Conservation (phyloP, 2,113 vertebrate species). For the Cyprinus carpio region DNA sequence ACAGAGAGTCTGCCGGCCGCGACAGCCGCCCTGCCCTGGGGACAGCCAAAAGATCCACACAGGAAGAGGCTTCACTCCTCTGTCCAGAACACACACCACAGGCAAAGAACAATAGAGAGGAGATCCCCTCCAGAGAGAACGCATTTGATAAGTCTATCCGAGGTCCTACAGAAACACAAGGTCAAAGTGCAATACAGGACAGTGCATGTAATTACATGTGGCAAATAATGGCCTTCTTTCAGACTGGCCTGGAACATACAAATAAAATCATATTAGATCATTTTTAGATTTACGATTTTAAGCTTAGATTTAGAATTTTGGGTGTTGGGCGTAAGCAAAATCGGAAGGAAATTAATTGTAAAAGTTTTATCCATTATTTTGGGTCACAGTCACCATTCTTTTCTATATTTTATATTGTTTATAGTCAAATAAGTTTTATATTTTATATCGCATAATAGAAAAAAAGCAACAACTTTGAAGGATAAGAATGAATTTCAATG, state of each 20-base stretch:
- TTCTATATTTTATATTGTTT: too few relatives aligned
- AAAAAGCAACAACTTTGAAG: neutral
- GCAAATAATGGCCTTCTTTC: neutral
- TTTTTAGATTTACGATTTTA: neutral
- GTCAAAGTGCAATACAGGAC: constrained; percentile 2
- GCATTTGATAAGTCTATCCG: constrained; percentile 5
- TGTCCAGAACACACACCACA: constrained; percentile 48
- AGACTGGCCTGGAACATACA: neutral
- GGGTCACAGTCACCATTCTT: neutral
- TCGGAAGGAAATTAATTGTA: neutral
- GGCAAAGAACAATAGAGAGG: constrained; percentile 20
- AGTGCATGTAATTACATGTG: neutral
- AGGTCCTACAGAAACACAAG: constrained; percentile 4
- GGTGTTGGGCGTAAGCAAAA: neutral
- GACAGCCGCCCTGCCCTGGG: constrained; percentile 55
- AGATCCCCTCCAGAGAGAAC: constrained; percentile 25
- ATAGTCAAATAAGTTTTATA: neutral
- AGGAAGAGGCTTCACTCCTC: constrained; percentile 75
- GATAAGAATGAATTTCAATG: neutral
- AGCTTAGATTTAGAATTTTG: neutral
- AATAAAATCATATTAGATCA: neutral
- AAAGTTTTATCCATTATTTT: neutral
- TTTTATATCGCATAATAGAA: neutral
- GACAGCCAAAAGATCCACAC: constrained; percentile 68
- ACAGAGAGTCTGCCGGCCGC: constrained; percentile 74